Conservation (phyloP, 2,797 vertebrate species). For the Heliangelus exortis region DNA sequence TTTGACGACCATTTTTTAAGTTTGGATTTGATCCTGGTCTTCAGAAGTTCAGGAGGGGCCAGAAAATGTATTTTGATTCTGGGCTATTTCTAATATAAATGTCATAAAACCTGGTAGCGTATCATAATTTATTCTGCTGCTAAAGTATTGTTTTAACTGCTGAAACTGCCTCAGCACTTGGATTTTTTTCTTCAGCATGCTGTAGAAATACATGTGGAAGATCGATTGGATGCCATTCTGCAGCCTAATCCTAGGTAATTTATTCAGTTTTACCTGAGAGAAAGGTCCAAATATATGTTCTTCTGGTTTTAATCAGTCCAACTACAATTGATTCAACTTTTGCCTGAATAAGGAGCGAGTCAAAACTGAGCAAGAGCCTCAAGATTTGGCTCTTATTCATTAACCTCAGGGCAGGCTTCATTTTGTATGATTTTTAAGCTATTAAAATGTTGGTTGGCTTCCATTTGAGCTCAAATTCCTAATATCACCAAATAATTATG, state of each 20-base stretch:
- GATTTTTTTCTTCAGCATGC: background rate
- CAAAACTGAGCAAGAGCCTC: conserved; percentile 31
- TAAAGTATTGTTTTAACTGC: conserved; percentile 36
- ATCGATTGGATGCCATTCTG: conserved; percentile 51
- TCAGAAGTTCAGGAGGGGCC: background rate
- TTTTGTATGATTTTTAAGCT: conserved; percentile 70
- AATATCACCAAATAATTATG: conserved; percentile 69
- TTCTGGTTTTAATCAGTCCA: conserved; percentile 66
- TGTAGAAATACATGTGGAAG: conserved; percentile 23
- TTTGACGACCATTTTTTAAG: background rate
- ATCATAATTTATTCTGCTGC: conserved; percentile 33
- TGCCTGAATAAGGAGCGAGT: conserved; percentile 49
- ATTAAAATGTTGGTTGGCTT: conserved; percentile 62
- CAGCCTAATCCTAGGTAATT: conserved; percentile 59
- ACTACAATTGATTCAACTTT: conserved; percentile 61
- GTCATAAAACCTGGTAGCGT: conserved; percentile 6
- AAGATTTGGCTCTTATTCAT: conserved; percentile 66
- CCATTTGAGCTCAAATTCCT: conserved; percentile 67
- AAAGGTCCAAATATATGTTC: conserved; percentile 42
- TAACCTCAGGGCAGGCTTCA: conserved; percentile 69
- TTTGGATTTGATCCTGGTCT: conserved; percentile 4
- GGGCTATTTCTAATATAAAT: conserved; percentile 47
- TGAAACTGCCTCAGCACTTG: background rate
- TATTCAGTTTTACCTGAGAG: conserved; percentile 54
- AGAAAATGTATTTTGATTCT: background rate